phyloP scores from a whole-genome alignment of 2,113 vertebrate species.

The Condylura cristata region DNA sequence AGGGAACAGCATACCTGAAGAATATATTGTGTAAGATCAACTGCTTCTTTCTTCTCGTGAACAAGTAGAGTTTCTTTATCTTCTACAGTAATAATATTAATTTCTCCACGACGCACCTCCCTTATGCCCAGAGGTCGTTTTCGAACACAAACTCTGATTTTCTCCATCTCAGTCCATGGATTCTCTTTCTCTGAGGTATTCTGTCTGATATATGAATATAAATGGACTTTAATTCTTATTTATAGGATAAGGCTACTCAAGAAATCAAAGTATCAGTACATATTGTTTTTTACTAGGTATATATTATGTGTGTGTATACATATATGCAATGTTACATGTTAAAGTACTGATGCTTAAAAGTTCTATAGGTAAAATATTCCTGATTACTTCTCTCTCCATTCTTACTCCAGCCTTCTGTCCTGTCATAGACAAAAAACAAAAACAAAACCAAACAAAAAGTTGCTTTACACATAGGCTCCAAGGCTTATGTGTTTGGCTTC shows the following conservation, averaged over 20 bases:
- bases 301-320: neutral
- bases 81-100: constrained; percentile 89
- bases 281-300: constrained; percentile 4
- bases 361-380: constrained; percentile 30
- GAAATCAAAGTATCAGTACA: neutral
- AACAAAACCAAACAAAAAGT: neutral
- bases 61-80: constrained; percentile 89
- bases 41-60: constrained; percentile 92
- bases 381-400: constrained; percentile 19
- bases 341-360: neutral
- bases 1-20: constrained; percentile 87
- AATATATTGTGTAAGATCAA: constrained; percentile 93
- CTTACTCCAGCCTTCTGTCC: neutral
- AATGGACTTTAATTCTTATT: constrained; percentile 40
- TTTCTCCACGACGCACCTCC: constrained; percentile 88
- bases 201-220: constrained; percentile 79
- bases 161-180: constrained; percentile 86
- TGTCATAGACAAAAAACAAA: neutral
- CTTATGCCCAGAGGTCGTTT: constrained; percentile 90
- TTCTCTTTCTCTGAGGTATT: constrained; percentile 81
- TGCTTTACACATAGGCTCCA: constrained; percentile 6
- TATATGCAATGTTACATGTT: neutral
- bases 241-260: constrained; percentile 35
- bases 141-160: constrained; percentile 94
- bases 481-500: neutral